phyloP scores from a whole-genome alignment of 2,888 invertebrate genomes.

The Tineola bisselliella region DNA sequence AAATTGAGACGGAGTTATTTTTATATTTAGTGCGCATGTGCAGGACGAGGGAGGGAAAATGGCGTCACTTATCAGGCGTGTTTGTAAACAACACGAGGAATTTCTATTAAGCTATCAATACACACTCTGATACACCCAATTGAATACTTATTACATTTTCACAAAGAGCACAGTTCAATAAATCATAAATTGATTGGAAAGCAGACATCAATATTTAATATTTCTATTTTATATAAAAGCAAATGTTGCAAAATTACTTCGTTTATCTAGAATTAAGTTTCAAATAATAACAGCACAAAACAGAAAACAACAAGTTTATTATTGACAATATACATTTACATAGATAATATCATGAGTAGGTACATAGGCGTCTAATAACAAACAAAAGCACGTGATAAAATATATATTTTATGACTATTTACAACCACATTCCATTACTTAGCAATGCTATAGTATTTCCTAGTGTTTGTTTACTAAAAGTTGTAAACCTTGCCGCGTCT shows the following conservation, averaged over 20 bases:
- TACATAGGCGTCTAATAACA: not conserved
- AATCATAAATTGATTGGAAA: no score
- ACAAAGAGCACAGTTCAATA: no score
- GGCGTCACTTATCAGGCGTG: not conserved
- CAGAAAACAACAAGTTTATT: not conserved
- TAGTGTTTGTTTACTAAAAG: slow-evolving; percentile 4
- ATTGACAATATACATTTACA: not conserved
- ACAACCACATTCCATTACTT: not conserved
- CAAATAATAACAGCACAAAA: not conserved
- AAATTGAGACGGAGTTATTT: not conserved
- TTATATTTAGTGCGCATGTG: not conserved
- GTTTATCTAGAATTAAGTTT: no score
- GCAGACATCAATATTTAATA: no score
- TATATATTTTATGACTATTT: not conserved
- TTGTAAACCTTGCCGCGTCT: not conserved
- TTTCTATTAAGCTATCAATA: not conserved
- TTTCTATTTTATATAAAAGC: no score
- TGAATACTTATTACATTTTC: no score
- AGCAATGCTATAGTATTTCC: slow-evolving; percentile 1
- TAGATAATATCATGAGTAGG: not conserved
- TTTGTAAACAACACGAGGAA: not conserved
- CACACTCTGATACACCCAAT: not conserved
- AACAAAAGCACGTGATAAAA: not conserved
- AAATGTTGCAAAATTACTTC: no score
- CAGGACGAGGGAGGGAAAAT: not conserved